These are phyloP conservation scores for Nanger granti DNA, from an alignment of 2,113 vertebrate species.

Conservation along the genomic window DNA sequence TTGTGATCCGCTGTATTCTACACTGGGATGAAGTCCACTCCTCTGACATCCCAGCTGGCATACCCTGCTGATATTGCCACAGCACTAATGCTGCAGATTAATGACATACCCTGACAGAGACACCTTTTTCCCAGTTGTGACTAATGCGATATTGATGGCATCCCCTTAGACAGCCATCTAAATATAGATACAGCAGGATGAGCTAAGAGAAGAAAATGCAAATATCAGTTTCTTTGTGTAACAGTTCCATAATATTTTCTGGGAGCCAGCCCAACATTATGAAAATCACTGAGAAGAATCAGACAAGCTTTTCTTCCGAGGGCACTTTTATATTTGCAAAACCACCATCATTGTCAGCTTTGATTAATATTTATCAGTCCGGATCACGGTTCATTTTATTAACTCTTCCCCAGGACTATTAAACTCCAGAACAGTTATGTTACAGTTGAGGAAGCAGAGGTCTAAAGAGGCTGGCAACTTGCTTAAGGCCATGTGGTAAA, in stretches of 20 bases:
- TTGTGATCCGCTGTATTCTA: rapidly evolving
- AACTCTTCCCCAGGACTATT: background rate
- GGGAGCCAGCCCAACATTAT: background rate
- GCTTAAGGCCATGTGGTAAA: background rate
- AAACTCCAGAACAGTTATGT: background rate
- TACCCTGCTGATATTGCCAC: no score
- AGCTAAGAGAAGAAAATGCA: background rate
- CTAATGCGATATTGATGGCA: background rate
- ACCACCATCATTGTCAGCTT: background rate
- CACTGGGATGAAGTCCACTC: background rate
- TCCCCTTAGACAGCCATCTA: background rate
- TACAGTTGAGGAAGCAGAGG: background rate
- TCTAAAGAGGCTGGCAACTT: background rate
- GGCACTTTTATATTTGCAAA: background rate
- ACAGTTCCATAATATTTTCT: background rate
- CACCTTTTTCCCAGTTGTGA: background rate
- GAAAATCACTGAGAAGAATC: background rate
- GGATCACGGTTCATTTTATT: background rate
- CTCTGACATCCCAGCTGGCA: background rate
- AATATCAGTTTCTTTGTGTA: background rate
- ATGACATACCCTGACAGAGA: background rate
- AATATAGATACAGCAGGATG: background rate
- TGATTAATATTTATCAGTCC: background rate
- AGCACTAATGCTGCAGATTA: background rate
- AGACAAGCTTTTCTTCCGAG: background rate